phyloP scores from a whole-genome alignment of 2,113 vertebrate genomes.

The Epinephelus fuscoguttatus region DNA sequence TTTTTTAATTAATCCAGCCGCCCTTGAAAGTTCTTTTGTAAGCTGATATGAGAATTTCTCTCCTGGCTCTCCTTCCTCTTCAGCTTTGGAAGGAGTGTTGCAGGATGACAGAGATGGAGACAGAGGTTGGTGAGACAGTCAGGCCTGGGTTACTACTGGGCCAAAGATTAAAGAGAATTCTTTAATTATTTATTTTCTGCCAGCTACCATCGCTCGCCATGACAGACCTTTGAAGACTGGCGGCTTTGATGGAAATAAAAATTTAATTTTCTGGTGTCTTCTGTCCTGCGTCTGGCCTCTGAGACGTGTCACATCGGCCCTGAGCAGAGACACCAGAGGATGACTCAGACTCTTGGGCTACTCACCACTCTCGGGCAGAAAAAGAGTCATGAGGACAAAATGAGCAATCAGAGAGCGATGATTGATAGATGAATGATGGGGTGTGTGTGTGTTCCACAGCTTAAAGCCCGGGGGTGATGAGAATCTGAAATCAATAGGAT shows the following conservation, averaged over 20 bases:
- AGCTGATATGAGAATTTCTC: neutral
- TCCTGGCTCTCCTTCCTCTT: neutral
- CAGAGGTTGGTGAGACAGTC: constrained; percentile 17
- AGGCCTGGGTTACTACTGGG: neutral
- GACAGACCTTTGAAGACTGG: constrained; percentile 55
- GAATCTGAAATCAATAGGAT: constrained; percentile 34
- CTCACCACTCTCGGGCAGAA: neutral
- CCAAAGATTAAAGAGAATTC: constrained; percentile 57
- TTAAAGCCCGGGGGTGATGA: constrained; percentile 8
- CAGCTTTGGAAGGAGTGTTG: neutral
- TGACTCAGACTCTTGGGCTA: neutral
- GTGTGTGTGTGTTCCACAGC: constrained; percentile 11
- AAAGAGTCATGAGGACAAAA: neutral
- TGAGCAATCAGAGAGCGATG: neutral
- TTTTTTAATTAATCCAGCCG: too few relatives aligned
- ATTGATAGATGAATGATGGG: neutral
- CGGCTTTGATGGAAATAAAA: constrained; percentile 52
- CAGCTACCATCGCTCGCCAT: neutral
- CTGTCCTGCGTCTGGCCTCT: neutral
- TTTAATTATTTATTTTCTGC: constrained; percentile 43
- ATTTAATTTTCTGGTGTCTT: constrained; percentile 36
- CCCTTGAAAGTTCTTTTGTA: neutral
- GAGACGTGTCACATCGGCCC: neutral
- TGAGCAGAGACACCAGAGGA: neutral
- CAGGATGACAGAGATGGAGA: constrained; percentile 1